These are phyloP conservation scores for Garra rufa DNA, from an alignment of 2,113 vertebrate genomes.

Conservation along the genomic window DNA sequence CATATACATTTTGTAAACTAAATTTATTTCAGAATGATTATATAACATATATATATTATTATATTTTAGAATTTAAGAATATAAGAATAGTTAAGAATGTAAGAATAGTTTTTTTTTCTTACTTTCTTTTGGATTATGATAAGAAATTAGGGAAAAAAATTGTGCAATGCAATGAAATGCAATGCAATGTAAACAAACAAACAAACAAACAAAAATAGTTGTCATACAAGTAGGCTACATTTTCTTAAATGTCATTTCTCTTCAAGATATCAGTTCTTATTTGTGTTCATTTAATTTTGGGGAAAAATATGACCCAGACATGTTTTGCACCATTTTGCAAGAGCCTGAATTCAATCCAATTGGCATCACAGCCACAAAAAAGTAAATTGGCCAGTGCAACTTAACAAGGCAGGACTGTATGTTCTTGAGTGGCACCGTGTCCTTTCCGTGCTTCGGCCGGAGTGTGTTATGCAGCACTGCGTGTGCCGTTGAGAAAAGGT, in stretches of 20 bases:
- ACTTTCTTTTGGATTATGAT: not conserved
- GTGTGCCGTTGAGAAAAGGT: not conserved
- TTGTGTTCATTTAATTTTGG: not conserved
- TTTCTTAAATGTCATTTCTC: not conserved
- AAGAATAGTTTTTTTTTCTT: not conserved
- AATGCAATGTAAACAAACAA: too few relatives aligned
- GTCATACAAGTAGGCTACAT: not conserved
- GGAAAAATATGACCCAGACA: not conserved
- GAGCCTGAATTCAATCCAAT: not conserved
- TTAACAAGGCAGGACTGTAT: not conserved
- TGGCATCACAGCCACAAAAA: not conserved
- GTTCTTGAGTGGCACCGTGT: not conserved
- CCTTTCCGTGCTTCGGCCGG: not conserved
- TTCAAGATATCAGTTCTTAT: too few relatives aligned
- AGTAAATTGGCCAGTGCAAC: not conserved
- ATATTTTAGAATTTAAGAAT: too few relatives aligned
- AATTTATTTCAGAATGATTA: too few relatives aligned
- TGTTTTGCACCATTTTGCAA: too few relatives aligned
- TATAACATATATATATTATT: not conserved
- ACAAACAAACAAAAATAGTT: too few relatives aligned
- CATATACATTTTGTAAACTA: too few relatives aligned
- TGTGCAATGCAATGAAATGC: too few relatives aligned
- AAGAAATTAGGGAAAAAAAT: not conserved
- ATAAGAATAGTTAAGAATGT: too few relatives aligned
- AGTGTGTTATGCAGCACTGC: not conserved